phyloP scores from a whole-genome alignment of 2,797 vertebrate genomes.

The Dicrostonyx torquatus region DNA sequence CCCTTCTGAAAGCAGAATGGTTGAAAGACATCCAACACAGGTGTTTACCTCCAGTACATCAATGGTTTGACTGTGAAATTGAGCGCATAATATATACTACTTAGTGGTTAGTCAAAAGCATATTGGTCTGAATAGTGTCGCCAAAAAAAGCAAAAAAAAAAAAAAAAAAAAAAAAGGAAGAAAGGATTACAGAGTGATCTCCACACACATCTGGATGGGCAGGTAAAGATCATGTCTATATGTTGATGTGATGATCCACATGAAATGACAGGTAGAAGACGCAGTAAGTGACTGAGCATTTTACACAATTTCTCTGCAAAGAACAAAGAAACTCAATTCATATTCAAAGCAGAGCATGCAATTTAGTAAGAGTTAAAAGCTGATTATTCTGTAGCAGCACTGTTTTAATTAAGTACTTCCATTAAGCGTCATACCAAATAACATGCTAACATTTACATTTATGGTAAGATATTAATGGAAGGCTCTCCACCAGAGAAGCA shows the following conservation, averaged over 20 bases:
- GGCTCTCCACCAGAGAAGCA: not conserved
- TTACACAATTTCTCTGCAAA: not conserved
- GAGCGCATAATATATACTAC: not conserved
- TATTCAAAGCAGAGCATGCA: slow-evolving; percentile 51
- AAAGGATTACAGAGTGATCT: not conserved
- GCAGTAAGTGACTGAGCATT: not conserved
- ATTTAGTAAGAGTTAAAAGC: slow-evolving; percentile 54
- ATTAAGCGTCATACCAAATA: slow-evolving; percentile 42
- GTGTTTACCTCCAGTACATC: not conserved
- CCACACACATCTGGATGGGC: not conserved
- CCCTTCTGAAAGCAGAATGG: not conserved
- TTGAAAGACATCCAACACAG: slow-evolving; percentile 10
- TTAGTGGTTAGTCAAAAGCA: not conserved
- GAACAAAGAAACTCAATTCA: slow-evolving; percentile 53
- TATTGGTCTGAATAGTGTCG: not conserved
- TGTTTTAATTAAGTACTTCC: slow-evolving; percentile 66
- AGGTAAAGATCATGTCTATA: not conserved
- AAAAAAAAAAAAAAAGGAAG: not conserved
- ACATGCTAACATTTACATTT: slow-evolving; percentile 34
- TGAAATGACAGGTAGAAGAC: not conserved
- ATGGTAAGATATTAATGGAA: slow-evolving; percentile 32
- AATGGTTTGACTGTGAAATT: not conserved
- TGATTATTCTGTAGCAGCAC: slow-evolving; percentile 48
- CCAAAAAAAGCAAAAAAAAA: not conserved
- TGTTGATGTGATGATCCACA: not conserved